These are phyloP conservation scores for Coleophora deauratella DNA, from an alignment of 2,888 invertebrate species.

Conservation along the genomic window DNA sequence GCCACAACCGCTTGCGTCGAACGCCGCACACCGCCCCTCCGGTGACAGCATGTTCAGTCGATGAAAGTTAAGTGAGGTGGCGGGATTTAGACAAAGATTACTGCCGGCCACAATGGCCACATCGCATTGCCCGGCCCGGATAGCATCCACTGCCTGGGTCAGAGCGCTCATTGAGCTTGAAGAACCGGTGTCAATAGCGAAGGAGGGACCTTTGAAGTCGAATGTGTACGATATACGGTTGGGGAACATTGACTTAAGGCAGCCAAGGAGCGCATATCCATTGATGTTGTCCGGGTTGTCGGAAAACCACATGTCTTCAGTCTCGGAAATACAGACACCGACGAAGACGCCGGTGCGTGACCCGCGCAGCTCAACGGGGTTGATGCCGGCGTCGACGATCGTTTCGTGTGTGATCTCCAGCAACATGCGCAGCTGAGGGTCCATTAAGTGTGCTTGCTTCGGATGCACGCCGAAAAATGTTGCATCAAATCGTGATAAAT, in stretches of 20 bases:
- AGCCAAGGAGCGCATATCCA: constrained; percentile 94
- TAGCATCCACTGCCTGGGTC: constrained; percentile 87
- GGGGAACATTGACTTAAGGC: constrained; percentile 96
- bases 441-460: constrained; percentile 94
- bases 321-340: constrained; percentile 93
- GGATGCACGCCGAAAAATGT: constrained; percentile 93
- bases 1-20: constrained; percentile 92
- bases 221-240: constrained; percentile 97
- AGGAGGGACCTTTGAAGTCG: constrained; percentile 96
- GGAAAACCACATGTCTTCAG: constrained; percentile 94
- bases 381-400: constrained; percentile 89
- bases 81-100: constrained; percentile 92
- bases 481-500: constrained; percentile 87
- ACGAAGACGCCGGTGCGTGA: constrained; percentile 95
- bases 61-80: constrained; percentile 93
- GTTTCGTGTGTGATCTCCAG: constrained; percentile 95
- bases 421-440: constrained; percentile 91
- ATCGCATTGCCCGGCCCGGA: constrained; percentile 93
- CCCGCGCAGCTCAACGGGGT: constrained; percentile 88
- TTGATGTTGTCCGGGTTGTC: constrained; percentile 90
- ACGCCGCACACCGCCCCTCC: constrained; percentile 95
- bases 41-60: constrained; percentile 93
- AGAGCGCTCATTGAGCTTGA: constrained; percentile 95
- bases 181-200: constrained; percentile 97
- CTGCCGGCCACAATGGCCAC: constrained; percentile 96